phyloP scores from a whole-genome alignment of 2,113 vertebrate genomes.

The Uropsilus gracilis region DNA sequence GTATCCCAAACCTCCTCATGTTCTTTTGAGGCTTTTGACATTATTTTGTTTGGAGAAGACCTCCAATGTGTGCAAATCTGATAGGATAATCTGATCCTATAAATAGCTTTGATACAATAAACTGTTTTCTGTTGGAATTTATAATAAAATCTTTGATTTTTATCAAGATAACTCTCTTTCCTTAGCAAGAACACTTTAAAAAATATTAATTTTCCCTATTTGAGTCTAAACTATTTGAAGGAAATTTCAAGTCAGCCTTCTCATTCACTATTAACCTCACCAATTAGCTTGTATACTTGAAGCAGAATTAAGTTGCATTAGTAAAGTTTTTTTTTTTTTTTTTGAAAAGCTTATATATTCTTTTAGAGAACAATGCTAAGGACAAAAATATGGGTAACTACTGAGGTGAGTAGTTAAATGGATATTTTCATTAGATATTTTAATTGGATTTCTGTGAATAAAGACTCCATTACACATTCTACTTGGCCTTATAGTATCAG shows the following conservation, averaged over 20 bases:
- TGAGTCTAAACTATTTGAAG: conserved; percentile 44
- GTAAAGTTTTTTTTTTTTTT: conserved; percentile 56
- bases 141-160: background rate
- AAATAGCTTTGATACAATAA: background rate
- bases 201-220: background rate
- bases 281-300: conserved; percentile 37
- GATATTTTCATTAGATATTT: conserved; percentile 47
- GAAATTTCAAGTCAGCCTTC: background rate
- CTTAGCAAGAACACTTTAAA: background rate
- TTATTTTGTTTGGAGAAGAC: background rate
- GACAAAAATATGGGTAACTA: conserved; percentile 21
- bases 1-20: too few species aligned
- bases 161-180: background rate
- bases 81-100: background rate
- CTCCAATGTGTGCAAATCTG: background rate
- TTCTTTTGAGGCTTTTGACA: background rate
- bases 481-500: conserved; percentile 47
- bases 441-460: conserved; percentile 62
- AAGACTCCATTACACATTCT: background rate
- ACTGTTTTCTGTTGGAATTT: conserved; percentile 7
- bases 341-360: conserved; percentile 43
- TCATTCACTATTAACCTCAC: background rate
- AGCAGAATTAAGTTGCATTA: conserved; percentile 39
- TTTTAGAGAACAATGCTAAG: conserved; percentile 41
- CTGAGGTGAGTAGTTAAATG: conserved; percentile 3